Evolutionary conservation across 2,797 vertebrate species (phyloP).

Genomic region (Sebastes miniatus): DNA sequence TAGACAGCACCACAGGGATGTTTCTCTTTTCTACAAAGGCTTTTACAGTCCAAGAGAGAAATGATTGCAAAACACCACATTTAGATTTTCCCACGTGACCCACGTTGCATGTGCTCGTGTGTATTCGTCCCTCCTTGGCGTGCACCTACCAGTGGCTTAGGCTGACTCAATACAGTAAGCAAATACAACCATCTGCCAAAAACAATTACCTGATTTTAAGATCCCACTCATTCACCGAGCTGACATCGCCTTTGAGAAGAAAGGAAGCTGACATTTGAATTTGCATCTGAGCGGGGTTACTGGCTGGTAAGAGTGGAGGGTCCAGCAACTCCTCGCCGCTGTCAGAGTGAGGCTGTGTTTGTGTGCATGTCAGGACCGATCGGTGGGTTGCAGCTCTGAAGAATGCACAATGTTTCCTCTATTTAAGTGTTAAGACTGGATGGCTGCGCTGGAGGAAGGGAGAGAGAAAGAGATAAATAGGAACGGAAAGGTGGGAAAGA

Average conservation of each 20-base stretch:
- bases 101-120: background rate
- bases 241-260: constrained; percentile 63
- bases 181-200: constrained; percentile 65
- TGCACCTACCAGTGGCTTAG: constrained; percentile 16
- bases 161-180: constrained; percentile 46
- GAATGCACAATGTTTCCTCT: constrained; percentile 63
- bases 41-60: background rate
- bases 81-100: background rate
- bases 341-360: constrained; percentile 47
- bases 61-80: background rate
- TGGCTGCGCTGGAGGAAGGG: constrained; percentile 16
- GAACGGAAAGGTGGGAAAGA: constrained; percentile 38
- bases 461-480: constrained; percentile 37
- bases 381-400: constrained; percentile 43
- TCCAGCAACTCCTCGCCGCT: constrained; percentile 33
- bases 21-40: background rate
- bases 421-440: constrained; percentile 39
- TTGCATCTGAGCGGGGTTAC: constrained; percentile 56
- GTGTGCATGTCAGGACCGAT: constrained; percentile 68
- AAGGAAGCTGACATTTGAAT: constrained; percentile 66
- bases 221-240: constrained; percentile 45
- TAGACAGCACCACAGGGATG: background rate
- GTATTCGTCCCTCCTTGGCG: background rate
- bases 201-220: constrained; percentile 54
- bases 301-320: constrained; percentile 59